These are phyloP conservation scores for Chironomus tepperi DNA, from an alignment of 1,140 invertebrate species.

Conservation along the genomic window DNA sequence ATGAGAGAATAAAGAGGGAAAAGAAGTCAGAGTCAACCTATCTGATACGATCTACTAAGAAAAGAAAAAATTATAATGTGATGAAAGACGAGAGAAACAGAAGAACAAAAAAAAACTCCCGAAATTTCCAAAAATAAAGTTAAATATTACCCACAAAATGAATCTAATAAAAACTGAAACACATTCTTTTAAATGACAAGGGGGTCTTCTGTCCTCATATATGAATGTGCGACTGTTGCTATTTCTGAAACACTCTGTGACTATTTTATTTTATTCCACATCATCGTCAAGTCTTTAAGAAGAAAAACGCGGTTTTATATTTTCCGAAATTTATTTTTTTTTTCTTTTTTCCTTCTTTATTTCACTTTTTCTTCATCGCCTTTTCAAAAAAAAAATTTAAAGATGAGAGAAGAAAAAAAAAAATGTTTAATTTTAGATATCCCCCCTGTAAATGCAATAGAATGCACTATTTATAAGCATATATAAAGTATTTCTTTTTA, in stretches of 20 bases:
- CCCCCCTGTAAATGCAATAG: conserved; percentile 18
- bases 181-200: conserved; percentile 19
- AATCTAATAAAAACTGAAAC: conserved; percentile 19
- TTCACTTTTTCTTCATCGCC: neutral
- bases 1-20: neutral
- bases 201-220: conserved; percentile 8
- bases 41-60: neutral
- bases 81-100: neutral
- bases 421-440: conserved; percentile 2
- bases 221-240: conserved; percentile 17
- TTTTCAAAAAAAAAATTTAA: neutral
- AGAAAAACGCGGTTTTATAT: conserved; percentile 1
- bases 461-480: neutral
- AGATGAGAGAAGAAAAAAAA: neutral
- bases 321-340: conserved; percentile 18
- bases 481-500: neutral
- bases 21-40: neutral
- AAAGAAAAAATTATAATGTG: neutral
- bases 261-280: conserved; percentile 9
- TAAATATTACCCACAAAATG: conserved; percentile 21
- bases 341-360: neutral
- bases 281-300: neutral
- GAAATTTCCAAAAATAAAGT: conserved; percentile 22
- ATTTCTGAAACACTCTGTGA: conserved; percentile 6
- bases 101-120: conserved; percentile 19